Evolutionary conservation across 2,797 vertebrate genomes (phyloP).

Genomic region (Sternarchorhynchus goeldii): DNA sequence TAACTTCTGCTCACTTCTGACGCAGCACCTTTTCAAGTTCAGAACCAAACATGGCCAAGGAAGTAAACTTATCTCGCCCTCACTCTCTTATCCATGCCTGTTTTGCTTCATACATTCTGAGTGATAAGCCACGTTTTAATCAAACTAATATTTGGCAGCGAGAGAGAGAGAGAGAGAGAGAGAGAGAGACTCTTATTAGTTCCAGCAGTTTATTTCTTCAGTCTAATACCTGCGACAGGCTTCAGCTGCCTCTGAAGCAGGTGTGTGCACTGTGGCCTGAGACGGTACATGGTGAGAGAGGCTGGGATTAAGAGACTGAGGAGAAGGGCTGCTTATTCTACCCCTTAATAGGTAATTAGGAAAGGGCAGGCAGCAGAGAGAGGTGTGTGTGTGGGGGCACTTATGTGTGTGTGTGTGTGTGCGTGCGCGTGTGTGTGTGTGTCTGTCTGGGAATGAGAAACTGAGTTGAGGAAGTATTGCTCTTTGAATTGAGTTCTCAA

Average conservation of each 20-base stretch:
- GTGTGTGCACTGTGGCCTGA: conserved; percentile 60
- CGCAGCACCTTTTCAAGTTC: conserved; percentile 40
- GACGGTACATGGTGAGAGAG: conserved; percentile 42
- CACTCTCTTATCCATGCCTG: background rate
- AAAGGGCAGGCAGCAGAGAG: conserved; percentile 11
- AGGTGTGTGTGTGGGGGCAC: conserved; percentile 20
- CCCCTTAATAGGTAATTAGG: conserved; percentile 56
- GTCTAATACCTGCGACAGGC: conserved; percentile 68
- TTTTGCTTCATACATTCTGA: conserved; percentile 17
- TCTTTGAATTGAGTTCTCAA: conserved; percentile 63
- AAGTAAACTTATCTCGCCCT: conserved; percentile 32
- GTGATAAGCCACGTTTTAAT: conserved; percentile 51
- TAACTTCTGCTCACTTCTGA: conserved; percentile 29
- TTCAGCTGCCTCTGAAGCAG: conserved; percentile 73
- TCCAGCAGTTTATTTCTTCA: conserved; percentile 73
- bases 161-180: conserved; percentile 34
- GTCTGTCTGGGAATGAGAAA: conserved; percentile 16
- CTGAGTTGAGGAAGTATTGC: conserved; percentile 40
- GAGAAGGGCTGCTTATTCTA: conserved; percentile 25
- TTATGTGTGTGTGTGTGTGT: conserved; percentile 14
- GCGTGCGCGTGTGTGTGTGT: conserved; percentile 14
- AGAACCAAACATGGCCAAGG: conserved; percentile 16
- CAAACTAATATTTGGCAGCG: conserved; percentile 47
- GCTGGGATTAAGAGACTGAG: conserved; percentile 44
- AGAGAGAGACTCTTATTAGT: conserved; percentile 70